These are phyloP conservation scores for Prinia subflava DNA, from an alignment of 2,113 vertebrate species.

Conservation along the genomic window DNA sequence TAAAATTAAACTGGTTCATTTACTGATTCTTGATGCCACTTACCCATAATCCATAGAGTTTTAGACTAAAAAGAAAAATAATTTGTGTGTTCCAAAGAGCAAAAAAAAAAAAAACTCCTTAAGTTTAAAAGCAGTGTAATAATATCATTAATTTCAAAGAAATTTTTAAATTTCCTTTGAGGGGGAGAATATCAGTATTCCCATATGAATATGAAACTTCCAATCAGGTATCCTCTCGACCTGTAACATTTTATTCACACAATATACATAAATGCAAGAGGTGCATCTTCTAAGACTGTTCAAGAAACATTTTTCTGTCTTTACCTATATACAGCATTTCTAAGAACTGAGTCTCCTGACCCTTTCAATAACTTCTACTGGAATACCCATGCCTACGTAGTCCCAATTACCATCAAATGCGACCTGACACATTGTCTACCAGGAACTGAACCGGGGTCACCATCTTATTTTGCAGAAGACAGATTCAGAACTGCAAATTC, in stretches of 20 bases:
- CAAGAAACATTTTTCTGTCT: neutral
- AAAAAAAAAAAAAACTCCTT: accelerated
- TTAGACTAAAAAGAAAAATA: neutral
- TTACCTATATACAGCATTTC: neutral
- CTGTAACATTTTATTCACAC: neutral
- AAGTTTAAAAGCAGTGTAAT: neutral
- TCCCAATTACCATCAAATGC: neutral
- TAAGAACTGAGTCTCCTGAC: neutral
- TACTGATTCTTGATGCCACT: neutral
- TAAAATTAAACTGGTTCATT: neutral
- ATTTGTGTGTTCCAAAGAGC: neutral
- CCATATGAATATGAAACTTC: neutral
- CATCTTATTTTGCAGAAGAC: neutral
- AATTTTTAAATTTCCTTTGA: neutral
- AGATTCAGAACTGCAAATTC: neutral
- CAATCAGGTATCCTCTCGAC: neutral
- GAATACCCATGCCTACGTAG: neutral
- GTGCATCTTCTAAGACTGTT: neutral
- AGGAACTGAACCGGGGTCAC: neutral
- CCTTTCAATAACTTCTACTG: neutral
- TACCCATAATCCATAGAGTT: neutral
- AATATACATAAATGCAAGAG: neutral
- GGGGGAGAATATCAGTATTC: neutral
- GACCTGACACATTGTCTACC: neutral
- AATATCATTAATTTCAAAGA: neutral